phyloP scores from a whole-genome alignment of 1,140 invertebrate species.

The Drosophila prosaltans region DNA sequence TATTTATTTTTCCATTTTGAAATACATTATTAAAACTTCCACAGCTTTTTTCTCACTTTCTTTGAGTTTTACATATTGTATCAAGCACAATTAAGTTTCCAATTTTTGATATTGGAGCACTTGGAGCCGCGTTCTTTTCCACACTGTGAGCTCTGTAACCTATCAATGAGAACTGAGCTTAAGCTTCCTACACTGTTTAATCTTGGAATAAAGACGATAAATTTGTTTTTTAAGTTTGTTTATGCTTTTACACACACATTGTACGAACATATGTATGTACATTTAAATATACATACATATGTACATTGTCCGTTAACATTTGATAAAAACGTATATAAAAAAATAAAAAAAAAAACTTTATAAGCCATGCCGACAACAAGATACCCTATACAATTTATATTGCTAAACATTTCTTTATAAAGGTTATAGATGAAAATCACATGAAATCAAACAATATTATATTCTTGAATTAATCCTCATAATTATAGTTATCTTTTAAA shows the following conservation, averaged over 20 bases:
- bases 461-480: no score
- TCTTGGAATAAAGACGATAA: constrained; percentile 7
- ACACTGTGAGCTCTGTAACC: neutral
- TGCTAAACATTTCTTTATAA: no score
- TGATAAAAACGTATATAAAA: neutral
- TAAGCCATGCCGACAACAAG: neutral
- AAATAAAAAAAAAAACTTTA: neutral
- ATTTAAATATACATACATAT: neutral
- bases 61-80: neutral
- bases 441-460: no score
- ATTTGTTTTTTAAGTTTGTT: constrained; percentile 13
- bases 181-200: neutral
- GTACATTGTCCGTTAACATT: neutral
- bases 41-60: neutral
- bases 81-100: no score
- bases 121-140: neutral
- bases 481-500: no score
- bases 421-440: no score
- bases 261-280: neutral
- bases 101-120: neutral
- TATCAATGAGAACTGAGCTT: constrained; percentile 7
- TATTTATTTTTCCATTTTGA: neutral
- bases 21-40: no score
- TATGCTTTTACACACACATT: constrained; percentile 3
- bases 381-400: neutral